A percentile compares a stretch with the other conserved stretches of the same genome.
phyloP scores from a whole-genome alignment of 1,140 invertebrate species.

The Drosophila carrolli region DNA sequence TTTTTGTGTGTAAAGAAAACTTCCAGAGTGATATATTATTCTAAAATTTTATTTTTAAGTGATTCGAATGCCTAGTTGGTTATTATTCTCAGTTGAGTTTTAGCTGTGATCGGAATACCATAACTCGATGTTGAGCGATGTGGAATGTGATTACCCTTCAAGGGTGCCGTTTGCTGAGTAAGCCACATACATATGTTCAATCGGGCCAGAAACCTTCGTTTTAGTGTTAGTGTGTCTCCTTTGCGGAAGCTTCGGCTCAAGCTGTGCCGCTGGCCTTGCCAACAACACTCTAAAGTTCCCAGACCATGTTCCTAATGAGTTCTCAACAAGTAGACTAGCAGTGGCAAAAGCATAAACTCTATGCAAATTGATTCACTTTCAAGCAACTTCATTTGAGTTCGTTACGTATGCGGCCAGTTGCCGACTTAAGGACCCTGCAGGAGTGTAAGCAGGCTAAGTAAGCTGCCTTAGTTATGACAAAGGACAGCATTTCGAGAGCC shows the following conservation, averaged over 20 bases:
- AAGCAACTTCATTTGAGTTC: slow-evolving; percentile 75
- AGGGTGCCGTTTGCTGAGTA: slow-evolving; percentile 31
- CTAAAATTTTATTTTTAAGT: slow-evolving; percentile 3
- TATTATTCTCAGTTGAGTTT: slow-evolving; percentile 18
- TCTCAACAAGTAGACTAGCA: slow-evolving; percentile 45
- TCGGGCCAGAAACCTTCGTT: slow-evolving; percentile 14
- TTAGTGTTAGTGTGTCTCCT: slow-evolving; percentile 48
- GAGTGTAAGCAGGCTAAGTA: slow-evolving; percentile 40
- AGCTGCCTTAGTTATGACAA: slow-evolving; percentile 54
- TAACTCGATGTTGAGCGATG: slow-evolving; percentile 8
- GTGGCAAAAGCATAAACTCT: slow-evolving; percentile 57
- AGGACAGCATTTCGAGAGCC: slow-evolving; percentile 28
- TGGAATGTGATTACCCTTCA: slow-evolving; percentile 22
- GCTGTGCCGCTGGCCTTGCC: slow-evolving; percentile 12
- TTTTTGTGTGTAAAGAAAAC: slow-evolving; percentile 6
- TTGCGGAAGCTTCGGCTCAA: slow-evolving; percentile 32
- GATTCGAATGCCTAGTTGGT: neutral
- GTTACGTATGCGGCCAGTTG: slow-evolving; percentile 71
- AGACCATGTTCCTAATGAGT: slow-evolving; percentile 68
- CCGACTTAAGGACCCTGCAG: slow-evolving; percentile 26
- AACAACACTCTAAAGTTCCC: slow-evolving; percentile 31
- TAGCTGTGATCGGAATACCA: slow-evolving; percentile 10
- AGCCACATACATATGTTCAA: slow-evolving; percentile 19
- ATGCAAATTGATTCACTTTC: slow-evolving; percentile 74
- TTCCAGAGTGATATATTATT: slow-evolving; percentile 2